Percentiles rank a stretch among this genome's conserved stretches.
phyloP scores from a whole-genome alignment of 2,888 invertebrate genomes.

The Drosophila barbarae region DNA sequence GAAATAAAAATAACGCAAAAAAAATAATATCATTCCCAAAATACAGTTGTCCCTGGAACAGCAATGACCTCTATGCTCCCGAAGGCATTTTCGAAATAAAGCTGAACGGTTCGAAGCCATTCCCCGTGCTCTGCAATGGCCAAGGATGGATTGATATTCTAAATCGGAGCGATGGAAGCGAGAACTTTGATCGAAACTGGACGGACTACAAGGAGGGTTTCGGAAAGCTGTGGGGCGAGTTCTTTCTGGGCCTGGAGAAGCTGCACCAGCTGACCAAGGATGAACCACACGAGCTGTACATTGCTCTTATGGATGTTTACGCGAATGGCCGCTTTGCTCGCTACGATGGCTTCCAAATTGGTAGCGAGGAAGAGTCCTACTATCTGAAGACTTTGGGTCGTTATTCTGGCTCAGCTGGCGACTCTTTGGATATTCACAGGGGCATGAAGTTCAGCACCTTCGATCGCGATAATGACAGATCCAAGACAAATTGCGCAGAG shows the following conservation, averaged over 20 bases:
- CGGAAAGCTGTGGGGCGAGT: neutral
- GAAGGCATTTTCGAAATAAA: neutral
- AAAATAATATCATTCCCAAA: neutral
- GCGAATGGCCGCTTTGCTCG: neutral
- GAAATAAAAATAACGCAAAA: no score
- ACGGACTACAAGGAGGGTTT: neutral
- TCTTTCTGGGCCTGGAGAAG: neutral
- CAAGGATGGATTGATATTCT: neutral
- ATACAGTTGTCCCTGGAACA: constrained; percentile 1
- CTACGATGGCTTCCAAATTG: constrained; percentile 12
- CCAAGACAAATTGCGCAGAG: neutral
- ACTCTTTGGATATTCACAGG: neutral
- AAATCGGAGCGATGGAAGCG: neutral
- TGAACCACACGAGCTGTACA: neutral
- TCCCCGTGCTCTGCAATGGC: neutral
- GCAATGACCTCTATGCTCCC: neutral
- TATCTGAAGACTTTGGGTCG: neutral
- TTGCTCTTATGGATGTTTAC: neutral
- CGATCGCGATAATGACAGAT: constrained; percentile 8
- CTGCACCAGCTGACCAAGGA: neutral
- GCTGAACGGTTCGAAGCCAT: neutral
- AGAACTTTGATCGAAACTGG: neutral
- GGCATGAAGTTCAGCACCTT: neutral
- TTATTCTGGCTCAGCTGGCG: constrained; percentile 5
- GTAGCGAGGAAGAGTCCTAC: constrained; percentile 9